phyloP scores from a whole-genome alignment of 2,113 vertebrate species.

The Corynorhinus townsendii region DNA sequence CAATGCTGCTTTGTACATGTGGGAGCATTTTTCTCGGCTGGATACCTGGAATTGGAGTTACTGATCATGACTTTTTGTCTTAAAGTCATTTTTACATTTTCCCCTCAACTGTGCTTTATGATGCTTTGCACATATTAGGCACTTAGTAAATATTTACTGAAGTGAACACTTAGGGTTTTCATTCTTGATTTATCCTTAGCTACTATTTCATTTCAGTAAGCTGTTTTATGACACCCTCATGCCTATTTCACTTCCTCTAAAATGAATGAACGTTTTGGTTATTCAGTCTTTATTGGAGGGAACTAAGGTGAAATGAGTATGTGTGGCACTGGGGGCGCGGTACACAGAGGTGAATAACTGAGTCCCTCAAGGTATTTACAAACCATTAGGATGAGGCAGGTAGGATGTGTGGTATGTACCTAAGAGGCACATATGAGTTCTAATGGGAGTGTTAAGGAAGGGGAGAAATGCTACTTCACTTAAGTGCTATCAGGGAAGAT shows the following conservation, averaged over 20 bases:
- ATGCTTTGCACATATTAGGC: neutral
- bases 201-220: constrained; percentile 37
- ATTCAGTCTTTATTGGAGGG: neutral
- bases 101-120: constrained; percentile 26
- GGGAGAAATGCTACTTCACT: neutral
- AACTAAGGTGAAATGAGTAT: neutral
- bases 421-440: neutral
- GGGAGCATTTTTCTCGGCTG: neutral
- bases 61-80: neutral
- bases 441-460: neutral
- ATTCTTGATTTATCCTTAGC: constrained; percentile 46
- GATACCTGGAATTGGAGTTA: neutral
- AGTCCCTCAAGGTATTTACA: neutral
- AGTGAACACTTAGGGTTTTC: constrained; percentile 43
- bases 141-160: constrained; percentile 68
- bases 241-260: constrained; percentile 30
- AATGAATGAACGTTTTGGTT: neutral
- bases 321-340: neutral
- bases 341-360: neutral
- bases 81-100: neutral
- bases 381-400: neutral
- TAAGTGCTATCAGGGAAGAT: neutral
- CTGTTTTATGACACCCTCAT: constrained; percentile 40
- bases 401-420: neutral
- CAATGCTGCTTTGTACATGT: neutral